A percentile compares a stretch with the other conserved stretches of the same genome.
Evolutionary conservation across 1,140 invertebrate species (phyloP).

Genomic region (Bombyx mandarina): DNA sequence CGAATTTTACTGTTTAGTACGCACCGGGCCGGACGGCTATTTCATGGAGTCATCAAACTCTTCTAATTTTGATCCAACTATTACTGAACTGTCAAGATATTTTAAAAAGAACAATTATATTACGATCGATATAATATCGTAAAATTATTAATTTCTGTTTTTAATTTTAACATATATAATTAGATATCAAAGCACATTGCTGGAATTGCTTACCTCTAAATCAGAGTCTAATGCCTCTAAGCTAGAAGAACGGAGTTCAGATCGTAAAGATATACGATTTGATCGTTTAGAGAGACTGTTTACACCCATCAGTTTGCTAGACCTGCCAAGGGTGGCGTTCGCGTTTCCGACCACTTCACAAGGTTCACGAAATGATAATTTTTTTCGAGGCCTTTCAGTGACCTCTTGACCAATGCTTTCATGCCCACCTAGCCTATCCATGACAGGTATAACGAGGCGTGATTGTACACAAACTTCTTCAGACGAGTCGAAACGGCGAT

Average conservation of each 20-base stretch:
- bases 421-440: conserved; percentile 44
- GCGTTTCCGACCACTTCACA: conserved; percentile 74
- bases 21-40: conserved; percentile 7
- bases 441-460: conserved; percentile 55
- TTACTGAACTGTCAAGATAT: background rate
- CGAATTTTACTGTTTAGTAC: conserved; percentile 16
- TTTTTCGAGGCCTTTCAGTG: conserved; percentile 82
- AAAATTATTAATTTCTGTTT: no score
- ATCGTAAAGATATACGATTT: conserved; percentile 40
- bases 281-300: conserved; percentile 49
- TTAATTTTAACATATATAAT: no score
- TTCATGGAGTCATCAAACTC: conserved; percentile 9
- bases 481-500: conserved; percentile 40
- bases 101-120: no score
- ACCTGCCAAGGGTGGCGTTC: conserved; percentile 39
- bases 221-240: conserved; percentile 48
- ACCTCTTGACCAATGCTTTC: conserved; percentile 57
- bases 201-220: conserved; percentile 44
- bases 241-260: conserved; percentile 30
- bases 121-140: no score
- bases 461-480: conserved; percentile 58
- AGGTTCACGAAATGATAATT: conserved; percentile 87
- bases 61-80: conserved; percentile 8
- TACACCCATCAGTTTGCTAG: conserved; percentile 55
- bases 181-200: no score